phyloP scores from a whole-genome alignment of 2,113 vertebrate species.

The Hydrochoerus hydrochaeris region DNA sequence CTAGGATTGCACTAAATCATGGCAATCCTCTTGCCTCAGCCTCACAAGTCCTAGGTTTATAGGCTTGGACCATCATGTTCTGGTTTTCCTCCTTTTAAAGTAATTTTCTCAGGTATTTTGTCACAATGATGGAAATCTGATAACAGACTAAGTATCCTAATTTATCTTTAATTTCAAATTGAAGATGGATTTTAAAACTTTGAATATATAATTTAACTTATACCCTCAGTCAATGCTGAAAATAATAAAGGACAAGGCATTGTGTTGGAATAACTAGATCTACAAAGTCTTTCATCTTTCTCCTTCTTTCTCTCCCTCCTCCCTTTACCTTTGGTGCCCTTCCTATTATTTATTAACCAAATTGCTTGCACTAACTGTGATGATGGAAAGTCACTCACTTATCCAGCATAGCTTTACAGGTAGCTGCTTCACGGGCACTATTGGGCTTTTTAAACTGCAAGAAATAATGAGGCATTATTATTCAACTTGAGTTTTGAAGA shows the following conservation, averaged over 20 bases:
- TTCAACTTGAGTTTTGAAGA: neutral
- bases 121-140: neutral
- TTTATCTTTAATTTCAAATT: conserved; percentile 31
- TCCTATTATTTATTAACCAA: neutral
- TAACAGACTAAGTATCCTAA: neutral
- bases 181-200: neutral
- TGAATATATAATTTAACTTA: neutral
- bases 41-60: neutral
- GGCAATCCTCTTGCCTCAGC: neutral
- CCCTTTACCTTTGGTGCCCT: neutral
- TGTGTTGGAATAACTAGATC: neutral
- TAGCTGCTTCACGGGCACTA: neutral
- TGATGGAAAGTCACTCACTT: neutral
- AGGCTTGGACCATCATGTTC: neutral
- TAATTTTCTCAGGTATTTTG: neutral
- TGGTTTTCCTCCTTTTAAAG: neutral
- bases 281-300: neutral
- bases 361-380: neutral
- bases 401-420: neutral
- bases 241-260: neutral
- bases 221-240: neutral
- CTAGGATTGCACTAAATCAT: neutral
- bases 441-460: neutral
- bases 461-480: neutral
- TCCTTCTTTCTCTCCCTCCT: neutral